Evolutionary conservation across 92 coral and sea anemone species (phyloP), one percentile per base, ranked within the genome.

Genomic region (Umimayanthus chanpuru): DNA sequence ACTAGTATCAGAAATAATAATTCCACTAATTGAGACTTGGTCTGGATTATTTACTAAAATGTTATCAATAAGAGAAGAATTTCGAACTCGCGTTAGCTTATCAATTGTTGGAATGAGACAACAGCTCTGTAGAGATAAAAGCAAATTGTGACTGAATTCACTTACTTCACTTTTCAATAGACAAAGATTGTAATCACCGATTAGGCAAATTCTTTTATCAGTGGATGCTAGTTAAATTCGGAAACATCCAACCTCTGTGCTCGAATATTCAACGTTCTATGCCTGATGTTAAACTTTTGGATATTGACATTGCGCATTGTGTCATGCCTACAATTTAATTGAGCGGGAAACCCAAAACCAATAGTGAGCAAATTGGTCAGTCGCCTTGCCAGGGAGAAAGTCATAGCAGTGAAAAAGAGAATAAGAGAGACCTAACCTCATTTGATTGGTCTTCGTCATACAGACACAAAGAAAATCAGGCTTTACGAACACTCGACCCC

Each of bases 191-290:
- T 0, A 72, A 41, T 81, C 72, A 50, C 86, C 47, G 7, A 55
- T 36, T 70, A 70, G 75, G 75, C 75, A 70, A 80, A 49, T 73
- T 85, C 41, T 71, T 85, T 29, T 85, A 80, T 14, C 70, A 80
- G 89, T 23, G 76, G 85, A 26, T 91, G 84, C 32, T 41, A 87
- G 44, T 92, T 90, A 4, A 67, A 84, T 81, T 61, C 70, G 9
- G 81, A 87, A 2, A 88, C 79, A 28, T 78, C 83, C 4, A 80
- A 78, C 47, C 89, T 88, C 38, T 90, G 93, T 21, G 85, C 84
- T 64, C 91, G 88, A 71, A 80, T 90, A 64, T 88, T 25, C 90
- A 91, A n/a, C n/a, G n/a, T n/a, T n/a, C n/a, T n/a, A n/a, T n/a
- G n/a, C n/a, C n/a, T n/a, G n/a, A n/a, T n/a, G n/a, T n/a, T n/a